Evolutionary conservation across 2,797 vertebrate species (phyloP).

Genomic region (Anableps anableps): DNA sequence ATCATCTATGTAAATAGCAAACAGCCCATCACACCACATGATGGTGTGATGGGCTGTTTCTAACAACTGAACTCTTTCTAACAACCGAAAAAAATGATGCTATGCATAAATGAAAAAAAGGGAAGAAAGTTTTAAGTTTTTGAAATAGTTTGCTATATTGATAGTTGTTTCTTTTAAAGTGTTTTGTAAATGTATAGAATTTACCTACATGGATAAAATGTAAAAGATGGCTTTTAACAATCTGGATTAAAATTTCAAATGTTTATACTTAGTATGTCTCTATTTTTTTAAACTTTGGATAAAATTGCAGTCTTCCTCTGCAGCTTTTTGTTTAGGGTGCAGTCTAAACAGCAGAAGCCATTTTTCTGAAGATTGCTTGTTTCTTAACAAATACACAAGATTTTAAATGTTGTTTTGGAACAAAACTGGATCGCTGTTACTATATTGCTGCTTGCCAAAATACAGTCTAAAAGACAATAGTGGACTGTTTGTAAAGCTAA

Average conservation of each 20-base stretch:
- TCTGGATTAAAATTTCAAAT: neutral
- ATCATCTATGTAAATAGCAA: too few relatives aligned
- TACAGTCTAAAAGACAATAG: slow-evolving; percentile 15
- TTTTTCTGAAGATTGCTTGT: neutral
- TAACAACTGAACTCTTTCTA: too few relatives aligned
- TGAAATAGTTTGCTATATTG: neutral
- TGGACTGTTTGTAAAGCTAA: slow-evolving; percentile 13
- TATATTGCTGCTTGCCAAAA: slow-evolving; percentile 4
- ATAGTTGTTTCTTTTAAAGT: neutral
- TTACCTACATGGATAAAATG: neutral
- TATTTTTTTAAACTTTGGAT: neutral
- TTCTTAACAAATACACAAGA: neutral
- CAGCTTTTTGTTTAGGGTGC: neutral
- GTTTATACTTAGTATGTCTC: neutral
- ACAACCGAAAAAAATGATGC: too few relatives aligned
- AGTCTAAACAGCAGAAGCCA: neutral
- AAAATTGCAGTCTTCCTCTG: neutral
- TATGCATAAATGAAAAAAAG: neutral
- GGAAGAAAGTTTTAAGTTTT: neutral
- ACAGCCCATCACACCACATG: too few relatives aligned
- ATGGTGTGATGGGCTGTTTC: too few relatives aligned
- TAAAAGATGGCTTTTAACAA: neutral
- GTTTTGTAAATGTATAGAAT: neutral
- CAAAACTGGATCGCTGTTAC: slow-evolving; percentile 2
- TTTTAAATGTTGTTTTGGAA: slow-evolving; percentile 5